Evolutionary conservation across 2,113 vertebrate genomes (phyloP).

Genomic region (Nesoenas mayeri): DNA sequence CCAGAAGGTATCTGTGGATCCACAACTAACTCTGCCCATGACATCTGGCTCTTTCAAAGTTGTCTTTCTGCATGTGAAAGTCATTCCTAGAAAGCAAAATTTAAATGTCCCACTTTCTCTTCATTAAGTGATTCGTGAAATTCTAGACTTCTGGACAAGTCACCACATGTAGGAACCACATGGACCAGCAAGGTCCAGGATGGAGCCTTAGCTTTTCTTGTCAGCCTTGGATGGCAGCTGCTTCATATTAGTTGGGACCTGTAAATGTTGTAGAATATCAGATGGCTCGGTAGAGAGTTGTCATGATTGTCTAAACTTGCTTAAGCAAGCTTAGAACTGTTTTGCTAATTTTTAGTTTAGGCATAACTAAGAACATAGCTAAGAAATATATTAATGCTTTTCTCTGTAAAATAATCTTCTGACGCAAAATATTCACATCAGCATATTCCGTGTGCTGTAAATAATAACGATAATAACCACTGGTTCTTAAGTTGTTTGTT

Average conservation of each 20-base stretch:
- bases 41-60: not conserved
- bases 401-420: not conserved
- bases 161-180: not conserved
- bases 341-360: not conserved
- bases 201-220: not conserved
- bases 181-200: accelerated
- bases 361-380: not conserved
- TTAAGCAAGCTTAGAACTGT: not conserved
- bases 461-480: not conserved
- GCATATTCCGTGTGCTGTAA: not conserved
- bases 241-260: not conserved
- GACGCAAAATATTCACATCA: not conserved
- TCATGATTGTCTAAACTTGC: not conserved
- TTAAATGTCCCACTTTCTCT: not conserved
- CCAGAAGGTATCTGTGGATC: not conserved
- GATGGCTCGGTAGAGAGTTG: not conserved
- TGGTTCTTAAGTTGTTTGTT: not conserved
- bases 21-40: not conserved
- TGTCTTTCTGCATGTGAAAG: not conserved
- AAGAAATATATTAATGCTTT: not conserved
- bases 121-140: not conserved
- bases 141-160: not conserved
- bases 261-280: not conserved
- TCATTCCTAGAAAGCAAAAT: not conserved
- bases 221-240: not conserved